A percentile compares a stretch with the other conserved stretches of the same genome.
phyloP scores from a whole-genome alignment of 2,113 vertebrate species.

The Gasterosteus nipponicus region DNA sequence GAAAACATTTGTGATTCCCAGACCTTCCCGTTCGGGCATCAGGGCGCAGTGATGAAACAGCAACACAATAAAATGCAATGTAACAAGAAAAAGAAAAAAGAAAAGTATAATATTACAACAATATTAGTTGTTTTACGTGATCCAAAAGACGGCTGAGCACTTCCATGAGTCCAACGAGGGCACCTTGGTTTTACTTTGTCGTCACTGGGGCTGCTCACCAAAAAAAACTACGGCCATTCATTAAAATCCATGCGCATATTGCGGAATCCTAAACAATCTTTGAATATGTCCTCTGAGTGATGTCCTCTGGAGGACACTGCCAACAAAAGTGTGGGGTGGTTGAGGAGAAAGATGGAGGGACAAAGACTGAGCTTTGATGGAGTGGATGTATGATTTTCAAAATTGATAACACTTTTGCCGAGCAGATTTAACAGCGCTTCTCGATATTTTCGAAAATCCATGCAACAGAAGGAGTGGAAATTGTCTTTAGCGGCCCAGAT shows the following conservation, averaged over 20 bases:
- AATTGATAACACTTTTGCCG: conserved; percentile 1
- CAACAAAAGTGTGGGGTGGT: not conserved
- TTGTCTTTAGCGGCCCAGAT: not conserved
- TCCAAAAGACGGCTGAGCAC: conserved; percentile 17
- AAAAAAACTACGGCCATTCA: conserved; percentile 41
- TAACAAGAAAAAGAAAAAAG: not conserved
- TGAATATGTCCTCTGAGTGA: conserved; percentile 39
- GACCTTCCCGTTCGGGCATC: not conserved
- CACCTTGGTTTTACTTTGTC: conserved; percentile 46
- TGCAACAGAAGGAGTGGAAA: conserved; percentile 4
- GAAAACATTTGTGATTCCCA: not conserved
- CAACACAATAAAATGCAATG: not conserved
- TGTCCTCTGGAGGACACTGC: conserved; percentile 34
- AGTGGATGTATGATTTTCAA: conserved; percentile 1
- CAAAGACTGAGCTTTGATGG: conserved; percentile 14
- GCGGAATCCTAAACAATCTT: conserved; percentile 44
- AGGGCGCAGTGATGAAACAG: not conserved
- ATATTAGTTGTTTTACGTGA: not conserved
- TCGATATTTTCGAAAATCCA: conserved; percentile 4
- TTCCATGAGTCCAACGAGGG: conserved; percentile 32
- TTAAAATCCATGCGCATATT: conserved; percentile 17
- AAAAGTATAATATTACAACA: not conserved
- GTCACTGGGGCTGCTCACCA: conserved; percentile 20
- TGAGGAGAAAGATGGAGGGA: conserved; percentile 1
- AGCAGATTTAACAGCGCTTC: conserved; percentile 1